A percentile compares a stretch with the other conserved stretches of the same genome.
phyloP scores from a whole-genome alignment of 2,113 vertebrate genomes.

The Solea senegalensis region DNA sequence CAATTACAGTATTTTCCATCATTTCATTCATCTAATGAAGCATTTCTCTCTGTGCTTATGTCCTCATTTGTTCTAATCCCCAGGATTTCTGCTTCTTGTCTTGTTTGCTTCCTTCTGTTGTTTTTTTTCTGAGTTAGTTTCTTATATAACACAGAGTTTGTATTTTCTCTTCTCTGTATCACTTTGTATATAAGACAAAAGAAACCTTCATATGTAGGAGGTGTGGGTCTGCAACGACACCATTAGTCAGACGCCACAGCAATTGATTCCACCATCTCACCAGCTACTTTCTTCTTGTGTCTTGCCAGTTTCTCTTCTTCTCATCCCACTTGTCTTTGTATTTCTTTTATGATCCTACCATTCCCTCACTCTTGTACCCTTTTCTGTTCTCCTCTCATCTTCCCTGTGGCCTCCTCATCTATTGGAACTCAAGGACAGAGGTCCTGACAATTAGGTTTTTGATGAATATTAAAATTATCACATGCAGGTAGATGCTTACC shows the following conservation, averaged over 20 bases:
- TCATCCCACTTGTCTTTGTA: conserved; percentile 42
- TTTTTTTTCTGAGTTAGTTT: conserved; percentile 4
- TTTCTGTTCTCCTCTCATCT: not conserved
- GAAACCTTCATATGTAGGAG: conserved; percentile 19
- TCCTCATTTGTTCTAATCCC: too few species aligned
- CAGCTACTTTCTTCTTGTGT: conserved; percentile 31
- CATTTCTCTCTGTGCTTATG: too few species aligned
- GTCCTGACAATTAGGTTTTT: conserved; percentile 7
- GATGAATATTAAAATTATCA: conserved; percentile 12
- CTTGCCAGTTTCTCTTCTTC: conserved; percentile 24
- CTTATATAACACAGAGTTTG: not conserved
- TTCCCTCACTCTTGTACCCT: conserved; percentile 29
- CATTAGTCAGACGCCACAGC: conserved; percentile 19
- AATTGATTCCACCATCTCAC: conserved; percentile 45
- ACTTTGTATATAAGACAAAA: conserved; percentile 5
- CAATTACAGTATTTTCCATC: not conserved
- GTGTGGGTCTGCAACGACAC: conserved; percentile 13
- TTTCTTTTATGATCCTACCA: conserved; percentile 31
- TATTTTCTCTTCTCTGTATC: not conserved
- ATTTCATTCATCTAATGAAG: too few species aligned
- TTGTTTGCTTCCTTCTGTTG: not conserved
- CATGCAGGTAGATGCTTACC: conserved; percentile 2
- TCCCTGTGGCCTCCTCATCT: not conserved
- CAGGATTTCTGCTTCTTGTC: too few species aligned
- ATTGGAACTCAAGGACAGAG: not conserved